phyloP scores from a whole-genome alignment of 2,797 vertebrate genomes.

The Myotis findleyi region DNA sequence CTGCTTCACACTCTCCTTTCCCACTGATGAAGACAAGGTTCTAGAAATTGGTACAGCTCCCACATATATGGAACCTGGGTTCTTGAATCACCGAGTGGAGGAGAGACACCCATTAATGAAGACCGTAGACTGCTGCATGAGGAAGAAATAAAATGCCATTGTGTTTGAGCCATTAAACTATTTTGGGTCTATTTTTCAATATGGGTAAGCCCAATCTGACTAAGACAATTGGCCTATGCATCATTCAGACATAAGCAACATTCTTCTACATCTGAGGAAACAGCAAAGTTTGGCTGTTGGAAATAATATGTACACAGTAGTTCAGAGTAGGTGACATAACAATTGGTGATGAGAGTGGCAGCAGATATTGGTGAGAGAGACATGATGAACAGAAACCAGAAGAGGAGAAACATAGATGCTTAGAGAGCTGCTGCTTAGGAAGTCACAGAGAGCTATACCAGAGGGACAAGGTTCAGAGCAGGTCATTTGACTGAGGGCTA shows the following conservation, averaged over 20 bases:
- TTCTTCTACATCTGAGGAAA: not conserved
- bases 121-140: not conserved
- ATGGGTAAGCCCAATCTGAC: not conserved
- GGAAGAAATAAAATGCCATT: not conserved
- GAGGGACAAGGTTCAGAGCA: not conserved
- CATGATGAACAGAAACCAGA: not conserved
- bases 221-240: not conserved
- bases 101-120: not conserved
- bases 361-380: not conserved
- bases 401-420: not conserved
- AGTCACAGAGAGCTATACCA: not conserved
- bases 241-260: not conserved
- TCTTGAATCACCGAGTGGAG: not conserved
- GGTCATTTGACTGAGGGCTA: not conserved
- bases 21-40: not conserved
- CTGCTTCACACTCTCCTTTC: not conserved
- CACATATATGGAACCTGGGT: not conserved
- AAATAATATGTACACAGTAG: not conserved
- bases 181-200: not conserved
- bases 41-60: not conserved
- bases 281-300: not conserved
- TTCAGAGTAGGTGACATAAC: not conserved
- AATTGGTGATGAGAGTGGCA: not conserved
- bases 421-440: not conserved
- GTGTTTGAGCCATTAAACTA: not conserved